phyloP scores from a whole-genome alignment of 1,140 invertebrate genomes.

The Stratiolaelaps scimitus region DNA sequence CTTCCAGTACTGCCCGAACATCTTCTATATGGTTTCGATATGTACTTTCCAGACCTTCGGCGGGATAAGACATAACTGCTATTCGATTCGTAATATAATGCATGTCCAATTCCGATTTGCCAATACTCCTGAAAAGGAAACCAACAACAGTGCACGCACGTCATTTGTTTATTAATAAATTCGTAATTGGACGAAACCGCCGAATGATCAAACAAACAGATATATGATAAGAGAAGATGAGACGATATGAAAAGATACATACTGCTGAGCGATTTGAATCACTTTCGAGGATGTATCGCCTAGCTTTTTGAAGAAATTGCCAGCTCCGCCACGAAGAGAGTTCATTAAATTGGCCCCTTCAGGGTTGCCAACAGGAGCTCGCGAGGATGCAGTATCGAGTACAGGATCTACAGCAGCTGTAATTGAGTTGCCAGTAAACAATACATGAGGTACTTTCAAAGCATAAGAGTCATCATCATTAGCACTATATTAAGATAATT shows the following conservation, averaged over 20 bases:
- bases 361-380: neutral
- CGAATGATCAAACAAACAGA: constrained; percentile 30
- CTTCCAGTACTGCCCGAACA: constrained; percentile 51
- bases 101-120: constrained; percentile 14
- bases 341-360: constrained; percentile 55
- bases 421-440: no score
- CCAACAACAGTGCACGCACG: constrained; percentile 52
- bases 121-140: constrained; percentile 18
- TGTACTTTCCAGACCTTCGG: constrained; percentile 80
- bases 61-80: constrained; percentile 81
- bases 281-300: constrained; percentile 92
- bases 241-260: constrained; percentile 42
- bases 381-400: no score
- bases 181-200: no score
- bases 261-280: constrained; percentile 89
- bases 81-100: constrained; percentile 27
- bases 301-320: constrained; percentile 76
- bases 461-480: no score
- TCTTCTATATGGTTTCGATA: constrained; percentile 87
- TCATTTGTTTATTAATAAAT: constrained; percentile 70
- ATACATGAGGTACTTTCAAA: no score
- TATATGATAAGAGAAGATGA: constrained; percentile 27
- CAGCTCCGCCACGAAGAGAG: constrained; percentile 65
- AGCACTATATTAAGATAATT: no score
- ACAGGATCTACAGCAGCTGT: no score